Percentiles rank a stretch among this genome's conserved stretches.
Evolutionary conservation across 1,140 invertebrate species (phyloP).

Genomic region (Doryteuthis pealeii): DNA sequence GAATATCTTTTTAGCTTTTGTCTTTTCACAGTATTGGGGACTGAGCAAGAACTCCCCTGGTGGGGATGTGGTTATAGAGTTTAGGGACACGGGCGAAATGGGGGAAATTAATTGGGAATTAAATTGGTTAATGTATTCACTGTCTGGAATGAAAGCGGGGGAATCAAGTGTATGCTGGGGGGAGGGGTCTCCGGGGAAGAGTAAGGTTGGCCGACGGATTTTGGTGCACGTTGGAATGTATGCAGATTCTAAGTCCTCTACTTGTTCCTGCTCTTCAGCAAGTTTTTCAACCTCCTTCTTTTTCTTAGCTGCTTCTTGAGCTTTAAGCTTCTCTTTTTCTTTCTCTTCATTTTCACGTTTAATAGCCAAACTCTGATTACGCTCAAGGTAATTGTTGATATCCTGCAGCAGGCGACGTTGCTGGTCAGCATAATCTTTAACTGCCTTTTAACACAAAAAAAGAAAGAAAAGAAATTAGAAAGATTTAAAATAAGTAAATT

Average conservation of each 20-base stretch:
- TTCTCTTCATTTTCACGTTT: slow-evolving; percentile 42
- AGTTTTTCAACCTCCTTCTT: slow-evolving; percentile 28
- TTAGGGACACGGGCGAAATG: slow-evolving; percentile 6
- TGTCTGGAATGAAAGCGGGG: slow-evolving; percentile 26
- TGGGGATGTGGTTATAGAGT: slow-evolving; percentile 20
- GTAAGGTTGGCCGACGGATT: slow-evolving; percentile 36
- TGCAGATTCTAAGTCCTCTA: slow-evolving; percentile 11
- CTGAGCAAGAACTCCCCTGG: slow-evolving; percentile 44
- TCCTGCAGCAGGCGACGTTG: slow-evolving; percentile 53
- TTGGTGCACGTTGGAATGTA: slow-evolving; percentile 34
- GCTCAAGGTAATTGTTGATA: slow-evolving; percentile 44
- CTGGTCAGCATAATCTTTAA: slow-evolving; percentile 60
- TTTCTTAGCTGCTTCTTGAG: slow-evolving; percentile 29
- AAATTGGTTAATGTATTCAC: slow-evolving; percentile 14
- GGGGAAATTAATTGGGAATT: slow-evolving; percentile 16
- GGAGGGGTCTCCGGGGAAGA: slow-evolving; percentile 26
- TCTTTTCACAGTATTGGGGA: slow-evolving; percentile 47
- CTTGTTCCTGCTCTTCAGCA: slow-evolving; percentile 15
- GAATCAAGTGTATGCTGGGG: slow-evolving; percentile 44
- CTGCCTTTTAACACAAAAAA: slow-evolving; percentile 42
- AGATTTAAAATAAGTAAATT: not conserved
- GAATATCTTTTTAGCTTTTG: slow-evolving; percentile 52
- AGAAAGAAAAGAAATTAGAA: slow-evolving; percentile 8
- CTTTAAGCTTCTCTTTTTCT: slow-evolving; percentile 9
- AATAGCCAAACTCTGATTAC: slow-evolving; percentile 43